Conservation (phyloP, 2,888 invertebrate species). For the Meghimatium bilineatum region DNA sequence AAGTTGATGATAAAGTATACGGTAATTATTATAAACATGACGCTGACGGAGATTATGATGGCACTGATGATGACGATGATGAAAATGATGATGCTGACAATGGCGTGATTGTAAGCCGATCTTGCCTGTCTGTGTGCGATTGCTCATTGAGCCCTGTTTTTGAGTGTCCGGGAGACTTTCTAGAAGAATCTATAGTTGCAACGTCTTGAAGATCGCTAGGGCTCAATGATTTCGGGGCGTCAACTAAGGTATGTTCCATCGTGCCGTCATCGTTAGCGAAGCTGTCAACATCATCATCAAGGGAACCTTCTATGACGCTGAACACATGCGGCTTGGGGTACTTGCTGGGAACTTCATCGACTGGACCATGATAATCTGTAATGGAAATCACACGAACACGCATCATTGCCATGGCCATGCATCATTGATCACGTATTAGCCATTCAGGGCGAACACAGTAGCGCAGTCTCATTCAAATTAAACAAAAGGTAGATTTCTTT, state of each 20-base stretch:
- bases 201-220: slow-evolving; percentile 36
- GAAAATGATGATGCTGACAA: too few species aligned
- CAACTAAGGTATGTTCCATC: slow-evolving; percentile 45
- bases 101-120: not conserved
- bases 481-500: too few species aligned
- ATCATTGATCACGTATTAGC: too few species aligned
- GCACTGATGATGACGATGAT: too few species aligned
- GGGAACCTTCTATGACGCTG: slow-evolving; percentile 43
- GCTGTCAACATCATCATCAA: slow-evolving; percentile 46
- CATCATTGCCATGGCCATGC: too few species aligned
- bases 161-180: not conserved
- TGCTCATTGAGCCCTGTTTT: not conserved
- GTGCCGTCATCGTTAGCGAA: slow-evolving; percentile 46
- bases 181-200: not conserved
- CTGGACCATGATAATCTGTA: slow-evolving; percentile 35
- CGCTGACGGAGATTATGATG: too few species aligned
- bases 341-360: slow-evolving; percentile 31
- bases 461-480: too few species aligned
- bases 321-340: slow-evolving; percentile 46
- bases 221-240: slow-evolving; percentile 40
- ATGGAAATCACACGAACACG: not conserved
- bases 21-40: too few species aligned
- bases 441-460: too few species aligned
- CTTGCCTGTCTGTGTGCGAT: slow-evolving; percentile 12
- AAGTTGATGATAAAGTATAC: too few species aligned